phyloP scores from a whole-genome alignment of 2,888 invertebrate genomes.

The Acrocera orbiculus region DNA sequence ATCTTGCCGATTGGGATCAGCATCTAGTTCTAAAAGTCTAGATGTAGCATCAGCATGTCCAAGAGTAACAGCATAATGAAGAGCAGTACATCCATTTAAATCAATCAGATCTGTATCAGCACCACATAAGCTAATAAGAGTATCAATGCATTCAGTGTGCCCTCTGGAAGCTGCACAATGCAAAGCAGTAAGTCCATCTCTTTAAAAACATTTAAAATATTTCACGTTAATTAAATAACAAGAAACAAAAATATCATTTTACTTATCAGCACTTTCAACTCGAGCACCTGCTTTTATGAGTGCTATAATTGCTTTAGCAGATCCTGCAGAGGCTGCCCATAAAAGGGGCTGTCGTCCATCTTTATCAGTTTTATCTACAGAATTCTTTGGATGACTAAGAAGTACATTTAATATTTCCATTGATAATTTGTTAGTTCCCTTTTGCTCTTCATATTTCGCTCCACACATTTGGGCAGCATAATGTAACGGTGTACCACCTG shows the following conservation, averaged over 20 bases:
- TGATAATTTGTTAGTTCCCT: constrained; percentile 25
- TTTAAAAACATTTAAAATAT: constrained; percentile 24
- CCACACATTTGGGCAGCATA: constrained; percentile 97
- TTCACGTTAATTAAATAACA: neutral
- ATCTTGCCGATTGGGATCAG: constrained; percentile 85
- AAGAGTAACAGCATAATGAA: constrained; percentile 91
- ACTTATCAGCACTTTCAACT: constrained; percentile 66
- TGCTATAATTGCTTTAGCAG: constrained; percentile 76
- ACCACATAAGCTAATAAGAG: constrained; percentile 70
- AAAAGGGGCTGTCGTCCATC: constrained; percentile 87
- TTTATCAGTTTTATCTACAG: constrained; percentile 72
- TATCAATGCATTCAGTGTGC: constrained; percentile 80
- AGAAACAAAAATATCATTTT: constrained; percentile 11
- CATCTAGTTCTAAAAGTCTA: constrained; percentile 70
- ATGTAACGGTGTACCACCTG: constrained; percentile 86
- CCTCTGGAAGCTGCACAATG: constrained; percentile 96
- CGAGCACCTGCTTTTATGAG: constrained; percentile 74
- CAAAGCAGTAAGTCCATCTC: constrained; percentile 85
- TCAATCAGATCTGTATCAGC: constrained; percentile 80
- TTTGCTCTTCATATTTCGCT: constrained; percentile 46
- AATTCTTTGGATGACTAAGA: constrained; percentile 57
- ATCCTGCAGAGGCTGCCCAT: constrained; percentile 97
- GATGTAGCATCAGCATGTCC: constrained; percentile 91
- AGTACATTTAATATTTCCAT: constrained; percentile 57
- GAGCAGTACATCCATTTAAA: constrained; percentile 85